A percentile compares a stretch with the other conserved stretches of the same genome.
Evolutionary conservation across 2,797 vertebrate species (phyloP).

Genomic region (Gallirallus australis): DNA sequence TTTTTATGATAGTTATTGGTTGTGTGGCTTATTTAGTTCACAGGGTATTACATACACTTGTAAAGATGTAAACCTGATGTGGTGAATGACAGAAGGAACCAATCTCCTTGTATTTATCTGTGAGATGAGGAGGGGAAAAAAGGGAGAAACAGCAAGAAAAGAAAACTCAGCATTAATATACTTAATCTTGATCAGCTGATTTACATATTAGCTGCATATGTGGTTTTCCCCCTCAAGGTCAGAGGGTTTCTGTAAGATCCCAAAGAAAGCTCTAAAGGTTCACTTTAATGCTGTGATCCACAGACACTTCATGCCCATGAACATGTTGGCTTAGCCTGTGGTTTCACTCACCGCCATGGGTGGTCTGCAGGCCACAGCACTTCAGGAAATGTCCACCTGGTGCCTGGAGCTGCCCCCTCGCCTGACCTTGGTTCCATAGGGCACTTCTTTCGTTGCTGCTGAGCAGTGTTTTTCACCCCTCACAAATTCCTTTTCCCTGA

Average conservation of each 20-base stretch:
- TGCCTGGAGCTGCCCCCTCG: rapidly evolving
- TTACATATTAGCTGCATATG: neutral
- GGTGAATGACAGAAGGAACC: neutral
- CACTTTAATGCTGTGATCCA: neutral
- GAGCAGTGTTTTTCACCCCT: neutral
- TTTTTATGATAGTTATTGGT: neutral
- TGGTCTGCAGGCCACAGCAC: rapidly evolving
- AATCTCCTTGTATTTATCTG: neutral
- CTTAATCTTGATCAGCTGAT: neutral
- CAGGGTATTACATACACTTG: neutral
- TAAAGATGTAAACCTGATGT: neutral
- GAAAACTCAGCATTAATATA: neutral
- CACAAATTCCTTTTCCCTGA: neutral
- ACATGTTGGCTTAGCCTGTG: rapidly evolving
- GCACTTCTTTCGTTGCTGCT: rapidly evolving
- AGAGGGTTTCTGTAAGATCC: neutral
- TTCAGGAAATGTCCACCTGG: rapidly evolving
- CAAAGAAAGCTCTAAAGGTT: neutral
- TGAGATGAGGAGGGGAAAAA: neutral
- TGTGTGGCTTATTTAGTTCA: neutral
- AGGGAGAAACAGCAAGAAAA: neutral
- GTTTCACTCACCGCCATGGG: rapidly evolving
- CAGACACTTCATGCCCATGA: neutral
- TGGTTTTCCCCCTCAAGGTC: rapidly evolving
- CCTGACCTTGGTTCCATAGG: rapidly evolving